Base-by-base conservation (phyloP, 2,797 vertebrate genomes). In the Menidia menidia region DNA sequence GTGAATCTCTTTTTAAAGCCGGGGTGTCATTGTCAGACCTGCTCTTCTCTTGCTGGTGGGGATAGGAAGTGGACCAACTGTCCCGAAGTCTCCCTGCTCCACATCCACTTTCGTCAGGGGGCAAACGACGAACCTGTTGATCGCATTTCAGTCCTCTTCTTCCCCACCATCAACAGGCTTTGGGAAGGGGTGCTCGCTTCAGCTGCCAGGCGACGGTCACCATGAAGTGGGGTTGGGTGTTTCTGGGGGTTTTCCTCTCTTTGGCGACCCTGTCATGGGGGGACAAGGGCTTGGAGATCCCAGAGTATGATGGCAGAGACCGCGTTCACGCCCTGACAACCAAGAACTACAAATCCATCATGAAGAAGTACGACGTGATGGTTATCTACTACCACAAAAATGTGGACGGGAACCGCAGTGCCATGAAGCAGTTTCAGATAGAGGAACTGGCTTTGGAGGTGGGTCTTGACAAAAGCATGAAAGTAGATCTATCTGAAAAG, bases 371-470 rank as follows among this genome's bases (percentile, higher is more conserved):
- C 9, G 96, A 96, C 3, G 93, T 97, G 66, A 94, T 97, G 93
- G 96, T 96, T 2, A 93, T 98, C 89, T 96, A 97, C 81, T 96
- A 94, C 89, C 97, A 96, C 44, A 94, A 94, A 59, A 92, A 96
- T 9, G 89, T 95, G 0, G 94, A 91, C 2, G 92, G 94, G 0
- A 93, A 92, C 92, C 94, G 93, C 77, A 92, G 83, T 33, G 94
- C 95, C 13, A 92, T 81, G 77, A 95, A 94, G 71, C 96, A 96
- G 85, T 93, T 95, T 48, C 94, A 97, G 87, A 93, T 96, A 87
- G 96, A 97, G 68, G 96, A 98, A 84, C 91, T 97, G 65, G 94
- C 95, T 55, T 73, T 97, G 82, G 96, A 98, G 97, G 96, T 98
- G 90, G 91, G 93, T 93, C 62, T 68, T 57, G 18, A 58, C 80